Evolutionary conservation across 2,888 invertebrate genomes (phyloP).

Genomic region (Sympetrum striolatum): DNA sequence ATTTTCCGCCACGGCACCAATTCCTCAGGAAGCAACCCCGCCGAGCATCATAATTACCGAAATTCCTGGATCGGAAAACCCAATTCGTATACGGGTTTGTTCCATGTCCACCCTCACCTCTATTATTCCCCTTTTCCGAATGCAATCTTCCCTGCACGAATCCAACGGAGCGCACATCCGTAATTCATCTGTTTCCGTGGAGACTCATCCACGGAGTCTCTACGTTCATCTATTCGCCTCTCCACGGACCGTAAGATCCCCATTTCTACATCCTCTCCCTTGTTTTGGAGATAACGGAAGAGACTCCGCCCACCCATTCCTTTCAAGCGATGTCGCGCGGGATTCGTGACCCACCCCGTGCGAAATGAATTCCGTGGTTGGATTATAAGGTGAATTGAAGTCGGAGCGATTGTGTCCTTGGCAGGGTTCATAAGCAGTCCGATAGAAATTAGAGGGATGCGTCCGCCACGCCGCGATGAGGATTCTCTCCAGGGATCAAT

Average conservation of each 20-base stretch:
- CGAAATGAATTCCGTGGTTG: too few relatives aligned
- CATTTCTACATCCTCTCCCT: background rate
- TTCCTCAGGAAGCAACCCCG: background rate
- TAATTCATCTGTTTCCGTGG: constrained; percentile 21
- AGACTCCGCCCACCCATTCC: background rate
- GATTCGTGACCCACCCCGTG: too few relatives aligned
- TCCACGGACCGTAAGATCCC: background rate
- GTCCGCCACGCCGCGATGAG: too few relatives aligned
- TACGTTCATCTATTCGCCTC: background rate
- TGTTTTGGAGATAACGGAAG: background rate
- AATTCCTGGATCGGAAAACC: background rate
- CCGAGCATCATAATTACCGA: background rate
- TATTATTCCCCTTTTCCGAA: background rate
- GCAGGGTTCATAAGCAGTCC: too few relatives aligned
- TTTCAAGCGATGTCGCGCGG: too few relatives aligned
- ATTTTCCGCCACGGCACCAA: background rate
- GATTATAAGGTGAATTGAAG: too few relatives aligned
- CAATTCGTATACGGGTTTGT: background rate
- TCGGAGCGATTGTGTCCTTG: too few relatives aligned
- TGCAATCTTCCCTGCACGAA: background rate
- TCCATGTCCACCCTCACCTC: background rate
- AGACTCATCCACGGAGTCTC: background rate
- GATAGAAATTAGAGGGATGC: too few relatives aligned
- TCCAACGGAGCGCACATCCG: constrained; percentile 12
- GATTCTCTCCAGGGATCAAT: too few relatives aligned